Conservation (phyloP, 2,113 vertebrate genomes). For the Ia io region DNA sequence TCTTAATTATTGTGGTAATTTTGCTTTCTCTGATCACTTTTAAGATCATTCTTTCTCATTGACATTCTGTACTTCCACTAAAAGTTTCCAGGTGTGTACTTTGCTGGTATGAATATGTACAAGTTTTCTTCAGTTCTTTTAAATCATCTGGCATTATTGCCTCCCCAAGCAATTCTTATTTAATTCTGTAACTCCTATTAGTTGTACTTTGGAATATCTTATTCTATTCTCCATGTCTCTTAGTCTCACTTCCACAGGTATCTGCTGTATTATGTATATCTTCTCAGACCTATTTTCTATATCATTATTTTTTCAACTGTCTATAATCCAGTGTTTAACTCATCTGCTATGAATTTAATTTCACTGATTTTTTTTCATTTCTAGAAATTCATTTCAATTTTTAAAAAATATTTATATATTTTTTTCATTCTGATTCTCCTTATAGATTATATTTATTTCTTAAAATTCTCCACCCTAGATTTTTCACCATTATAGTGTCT, state of each 20-base stretch:
- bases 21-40: not conserved
- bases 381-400: not conserved
- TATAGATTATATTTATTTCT: rapidly evolving
- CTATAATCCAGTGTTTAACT: not conserved
- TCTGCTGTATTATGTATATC: not conserved
- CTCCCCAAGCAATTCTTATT: not conserved
- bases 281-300: not conserved
- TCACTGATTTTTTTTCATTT: not conserved
- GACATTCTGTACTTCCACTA: not conserved
- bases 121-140: not conserved
- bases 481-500: not conserved
- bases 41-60: not conserved
- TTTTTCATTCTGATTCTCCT: not conserved
- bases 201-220: not conserved
- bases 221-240: not conserved
- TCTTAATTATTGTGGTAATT: not conserved
- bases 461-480: not conserved
- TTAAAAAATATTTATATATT: not conserved
- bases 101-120: not conserved
- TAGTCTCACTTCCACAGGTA: not conserved
- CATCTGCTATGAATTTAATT: not conserved
- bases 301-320: not conserved
- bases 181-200: not conserved
- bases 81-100: not conserved
- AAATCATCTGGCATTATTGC: not conserved